Conservation (phyloP, 2,888 invertebrate species). For the Megamerina dolium region DNA sequence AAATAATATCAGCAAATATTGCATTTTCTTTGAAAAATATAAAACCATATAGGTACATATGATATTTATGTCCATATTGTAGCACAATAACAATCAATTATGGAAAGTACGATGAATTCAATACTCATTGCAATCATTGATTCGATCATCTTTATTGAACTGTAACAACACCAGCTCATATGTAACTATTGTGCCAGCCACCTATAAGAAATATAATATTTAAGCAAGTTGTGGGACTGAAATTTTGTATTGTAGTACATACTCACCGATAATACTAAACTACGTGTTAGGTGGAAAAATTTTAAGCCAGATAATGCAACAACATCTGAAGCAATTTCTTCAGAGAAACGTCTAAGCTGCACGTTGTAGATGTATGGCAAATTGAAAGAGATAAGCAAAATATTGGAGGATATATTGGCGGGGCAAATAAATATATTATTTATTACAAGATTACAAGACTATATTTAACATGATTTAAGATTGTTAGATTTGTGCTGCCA, state of each 20-base stretch:
- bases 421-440: background rate
- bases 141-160: conserved; percentile 48
- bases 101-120: too few species aligned
- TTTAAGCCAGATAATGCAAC: conserved; percentile 46
- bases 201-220: conserved; percentile 45
- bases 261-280: conserved; percentile 41
- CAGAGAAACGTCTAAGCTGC: conserved; percentile 45
- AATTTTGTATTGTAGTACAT: background rate
- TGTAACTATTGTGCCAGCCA: conserved; percentile 56
- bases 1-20: too few species aligned
- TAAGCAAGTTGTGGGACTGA: background rate
- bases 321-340: conserved; percentile 43
- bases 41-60: too few species aligned
- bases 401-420: background rate
- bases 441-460: too few species aligned
- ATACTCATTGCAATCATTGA: conserved; percentile 29
- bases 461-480: too few species aligned
- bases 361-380: background rate
- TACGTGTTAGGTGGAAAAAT: conserved; percentile 45
- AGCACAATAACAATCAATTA: too few species aligned
- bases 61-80: too few species aligned
- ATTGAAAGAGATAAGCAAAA: background rate
- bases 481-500: too few species aligned
- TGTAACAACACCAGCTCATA: conserved; percentile 56
- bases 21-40: too few species aligned